Conservation (phyloP, 2,113 vertebrate genomes). For the Geococcyx californianus region DNA sequence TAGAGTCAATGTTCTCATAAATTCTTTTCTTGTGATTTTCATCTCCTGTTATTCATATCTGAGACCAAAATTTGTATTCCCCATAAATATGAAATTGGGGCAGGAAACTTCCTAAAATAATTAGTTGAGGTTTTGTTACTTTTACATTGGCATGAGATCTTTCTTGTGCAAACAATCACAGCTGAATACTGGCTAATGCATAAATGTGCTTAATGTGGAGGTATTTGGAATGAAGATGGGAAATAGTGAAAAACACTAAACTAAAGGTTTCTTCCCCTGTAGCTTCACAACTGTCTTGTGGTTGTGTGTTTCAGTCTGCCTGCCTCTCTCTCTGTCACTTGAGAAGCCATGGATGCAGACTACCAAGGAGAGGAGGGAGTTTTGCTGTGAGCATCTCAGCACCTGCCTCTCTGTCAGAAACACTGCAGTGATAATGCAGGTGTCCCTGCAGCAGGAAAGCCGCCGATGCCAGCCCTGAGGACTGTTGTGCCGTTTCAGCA, state of each 20-base stretch:
- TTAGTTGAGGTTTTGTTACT: background rate
- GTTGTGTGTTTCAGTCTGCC: background rate
- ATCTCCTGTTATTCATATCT: background rate
- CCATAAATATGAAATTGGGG: background rate
- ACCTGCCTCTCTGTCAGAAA: constrained; percentile 12
- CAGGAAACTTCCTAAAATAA: background rate
- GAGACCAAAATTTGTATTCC: background rate
- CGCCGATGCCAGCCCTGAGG: background rate
- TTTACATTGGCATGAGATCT: background rate
- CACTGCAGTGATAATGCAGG: constrained; percentile 53
- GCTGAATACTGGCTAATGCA: background rate
- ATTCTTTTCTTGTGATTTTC: background rate
- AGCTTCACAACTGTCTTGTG: background rate
- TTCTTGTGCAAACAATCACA: background rate
- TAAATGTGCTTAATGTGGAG: background rate
- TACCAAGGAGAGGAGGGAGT: background rate
- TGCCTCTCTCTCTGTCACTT: background rate
- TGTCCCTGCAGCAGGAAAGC: constrained; percentile 38
- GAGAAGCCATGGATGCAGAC: background rate
- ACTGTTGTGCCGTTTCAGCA: constrained; percentile 1
- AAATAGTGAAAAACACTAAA: background rate
- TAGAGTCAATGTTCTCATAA: background rate
- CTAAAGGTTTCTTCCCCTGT: background rate
- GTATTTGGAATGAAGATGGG: background rate
- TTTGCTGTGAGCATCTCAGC: background rate